These are phyloP conservation scores for Pituophis catenifer DNA, from an alignment of 2,113 vertebrate species.

Conservation along the genomic window DNA sequence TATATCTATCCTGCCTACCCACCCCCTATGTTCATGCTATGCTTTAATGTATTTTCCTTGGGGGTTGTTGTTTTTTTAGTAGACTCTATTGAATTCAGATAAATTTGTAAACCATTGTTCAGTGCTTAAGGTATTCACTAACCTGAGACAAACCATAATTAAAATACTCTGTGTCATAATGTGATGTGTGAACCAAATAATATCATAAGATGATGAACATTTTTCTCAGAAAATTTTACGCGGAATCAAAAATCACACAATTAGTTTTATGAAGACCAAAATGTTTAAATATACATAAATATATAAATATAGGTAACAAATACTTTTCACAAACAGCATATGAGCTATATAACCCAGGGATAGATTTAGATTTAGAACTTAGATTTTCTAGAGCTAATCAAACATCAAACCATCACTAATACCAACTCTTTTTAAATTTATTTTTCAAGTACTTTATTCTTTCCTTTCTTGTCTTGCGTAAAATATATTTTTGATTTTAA, in stretches of 20 bases:
- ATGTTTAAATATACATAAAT: too few species aligned
- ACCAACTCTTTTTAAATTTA: not conserved
- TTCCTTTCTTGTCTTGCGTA: not conserved
- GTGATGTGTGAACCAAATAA: not conserved
- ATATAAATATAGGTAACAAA: too few species aligned
- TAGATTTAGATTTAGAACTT: not conserved
- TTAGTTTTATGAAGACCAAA: not conserved
- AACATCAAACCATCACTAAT: not conserved
- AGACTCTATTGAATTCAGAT: not conserved
- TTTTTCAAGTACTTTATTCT: not conserved
- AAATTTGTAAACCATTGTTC: not conserved
- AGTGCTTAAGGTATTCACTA: not conserved
- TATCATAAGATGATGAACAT: not conserved
- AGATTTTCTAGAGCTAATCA: not conserved
- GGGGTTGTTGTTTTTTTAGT: not conserved
- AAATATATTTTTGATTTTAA: not conserved
- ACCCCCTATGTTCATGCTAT: not conserved
- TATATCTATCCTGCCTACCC: not conserved
- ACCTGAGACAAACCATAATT: not conserved
- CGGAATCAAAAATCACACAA: not conserved
- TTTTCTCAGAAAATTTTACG: not conserved
- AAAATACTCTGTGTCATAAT: not conserved
- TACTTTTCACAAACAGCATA: not conserved
- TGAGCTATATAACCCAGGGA: not conserved
- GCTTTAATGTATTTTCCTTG: not conserved